phyloP scores from a whole-genome alignment of 2,113 vertebrate species.

The Herpailurus yagouaroundi region DNA sequence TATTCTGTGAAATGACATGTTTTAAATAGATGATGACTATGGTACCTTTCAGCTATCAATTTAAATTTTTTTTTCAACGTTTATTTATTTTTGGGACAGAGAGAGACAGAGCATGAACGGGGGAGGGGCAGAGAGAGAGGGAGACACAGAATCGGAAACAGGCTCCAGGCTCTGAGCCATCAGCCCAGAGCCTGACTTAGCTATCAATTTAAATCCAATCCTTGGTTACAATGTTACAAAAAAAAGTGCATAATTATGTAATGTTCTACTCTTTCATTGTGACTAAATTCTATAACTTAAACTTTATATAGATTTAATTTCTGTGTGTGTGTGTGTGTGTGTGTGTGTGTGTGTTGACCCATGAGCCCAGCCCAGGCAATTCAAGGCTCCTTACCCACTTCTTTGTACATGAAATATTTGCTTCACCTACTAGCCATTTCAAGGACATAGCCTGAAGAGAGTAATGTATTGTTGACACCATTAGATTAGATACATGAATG shows the following conservation, averaged over 20 bases:
- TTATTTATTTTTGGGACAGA: no score
- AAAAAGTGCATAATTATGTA: not conserved
- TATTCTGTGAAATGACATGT: not conserved
- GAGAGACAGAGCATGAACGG: no score
- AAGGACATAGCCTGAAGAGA: not conserved
- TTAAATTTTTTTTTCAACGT: no score
- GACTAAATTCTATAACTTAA: not conserved
- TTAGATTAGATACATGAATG: not conserved
- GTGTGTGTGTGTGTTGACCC: not conserved
- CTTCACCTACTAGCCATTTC: not conserved
- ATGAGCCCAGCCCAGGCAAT: no score
- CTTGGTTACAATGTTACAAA: not conserved
- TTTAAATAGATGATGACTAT: not conserved
- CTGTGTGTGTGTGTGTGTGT: not conserved
- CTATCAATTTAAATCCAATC: not conserved
- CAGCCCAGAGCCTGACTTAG: no score
- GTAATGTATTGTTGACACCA: not conserved
- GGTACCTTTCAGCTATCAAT: not conserved
- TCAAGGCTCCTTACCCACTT: not conserved
- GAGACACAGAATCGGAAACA: no score
- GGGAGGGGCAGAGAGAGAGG: no score
- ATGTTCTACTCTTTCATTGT: not conserved
- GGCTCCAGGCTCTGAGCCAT: no score
- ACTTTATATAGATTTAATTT: not conserved
- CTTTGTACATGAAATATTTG: not conserved